Percentiles rank a stretch among this genome's conserved stretches.
These are phyloP conservation scores for Drosophila tripunctata DNA, from an alignment of 2,888 invertebrate genomes.

Conservation along the genomic window DNA sequence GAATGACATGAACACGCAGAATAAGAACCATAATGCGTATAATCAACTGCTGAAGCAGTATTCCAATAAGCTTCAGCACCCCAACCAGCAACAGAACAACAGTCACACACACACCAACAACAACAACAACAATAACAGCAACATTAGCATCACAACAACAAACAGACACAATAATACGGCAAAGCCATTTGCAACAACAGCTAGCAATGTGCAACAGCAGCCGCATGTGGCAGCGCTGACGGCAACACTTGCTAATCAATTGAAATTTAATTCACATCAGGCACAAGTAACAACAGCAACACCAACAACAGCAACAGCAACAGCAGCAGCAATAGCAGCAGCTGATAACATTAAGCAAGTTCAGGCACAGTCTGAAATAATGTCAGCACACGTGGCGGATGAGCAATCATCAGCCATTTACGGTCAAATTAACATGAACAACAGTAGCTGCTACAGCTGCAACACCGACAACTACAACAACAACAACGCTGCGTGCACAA, in stretches of 20 bases:
- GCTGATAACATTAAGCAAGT: conserved; percentile 25
- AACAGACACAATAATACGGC: conserved; percentile 49
- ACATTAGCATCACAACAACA: conserved; percentile 29
- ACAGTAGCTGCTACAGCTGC: conserved; percentile 37
- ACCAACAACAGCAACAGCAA: conserved; percentile 31
- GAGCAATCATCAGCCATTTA: conserved; percentile 70
- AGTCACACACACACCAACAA: conserved; percentile 31
- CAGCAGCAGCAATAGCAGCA: conserved; percentile 36
- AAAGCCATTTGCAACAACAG: conserved; percentile 40
- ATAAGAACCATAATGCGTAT: conserved; percentile 81
- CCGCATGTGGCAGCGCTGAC: conserved; percentile 76
- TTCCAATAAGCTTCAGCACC: conserved; percentile 78
- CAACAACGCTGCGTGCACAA: conserved; percentile 36
- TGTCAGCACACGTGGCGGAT: conserved; percentile 67
- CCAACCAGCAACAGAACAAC: conserved; percentile 30
- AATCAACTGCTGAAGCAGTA: conserved; percentile 83
- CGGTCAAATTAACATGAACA: conserved; percentile 59
- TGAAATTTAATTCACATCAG: conserved; percentile 83
- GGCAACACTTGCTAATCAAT: conserved; percentile 82
- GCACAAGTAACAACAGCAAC: conserved; percentile 47
- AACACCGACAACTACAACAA: conserved; percentile 19
- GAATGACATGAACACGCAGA: conserved; percentile 83
- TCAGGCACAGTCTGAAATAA: conserved; percentile 39
- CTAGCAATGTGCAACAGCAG: conserved; percentile 50
- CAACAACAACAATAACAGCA: conserved; percentile 43